These are phyloP conservation scores for Brachionus plicatilis DNA, from an alignment of 1,140 invertebrate genomes.

Conservation along the genomic window DNA sequence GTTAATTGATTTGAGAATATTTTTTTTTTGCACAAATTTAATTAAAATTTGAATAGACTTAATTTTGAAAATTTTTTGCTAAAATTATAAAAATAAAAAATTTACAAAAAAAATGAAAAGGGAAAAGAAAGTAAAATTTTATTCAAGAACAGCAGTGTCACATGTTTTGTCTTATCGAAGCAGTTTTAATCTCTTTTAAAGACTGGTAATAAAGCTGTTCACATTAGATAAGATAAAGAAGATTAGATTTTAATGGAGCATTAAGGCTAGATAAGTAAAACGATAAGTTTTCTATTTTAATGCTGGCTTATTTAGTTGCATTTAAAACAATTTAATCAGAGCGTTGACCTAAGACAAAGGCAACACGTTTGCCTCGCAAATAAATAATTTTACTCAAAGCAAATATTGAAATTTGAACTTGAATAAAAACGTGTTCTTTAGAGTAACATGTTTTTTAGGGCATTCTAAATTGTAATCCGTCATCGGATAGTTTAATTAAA, in stretches of 20 bases:
- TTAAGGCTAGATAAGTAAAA: slow-evolving; percentile 1
- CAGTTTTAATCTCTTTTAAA: neutral
- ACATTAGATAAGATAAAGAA: slow-evolving; percentile 18
- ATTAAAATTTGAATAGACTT: no score
- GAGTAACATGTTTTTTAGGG: neutral
- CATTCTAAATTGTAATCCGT: neutral
- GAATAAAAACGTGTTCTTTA: neutral
- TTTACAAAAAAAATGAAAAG: no score
- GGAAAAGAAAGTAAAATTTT: no score
- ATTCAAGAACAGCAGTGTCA: neutral
- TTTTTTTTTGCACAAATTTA: no score
- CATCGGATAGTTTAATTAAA: neutral
- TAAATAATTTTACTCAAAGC: neutral
- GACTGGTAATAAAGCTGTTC: neutral
- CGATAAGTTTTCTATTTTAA: neutral
- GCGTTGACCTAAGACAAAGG: neutral
- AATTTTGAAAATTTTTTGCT: no score
- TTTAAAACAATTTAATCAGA: neutral
- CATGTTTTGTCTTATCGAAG: neutral
- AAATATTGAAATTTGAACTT: neutral
- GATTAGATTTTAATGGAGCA: neutral
- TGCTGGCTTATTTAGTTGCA: neutral
- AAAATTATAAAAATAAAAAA: no score
- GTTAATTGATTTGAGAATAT: no score
- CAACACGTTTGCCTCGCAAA: neutral